phyloP scores from a whole-genome alignment of 2,797 vertebrate genomes.

The Pipistrellus pipistrellus region DNA sequence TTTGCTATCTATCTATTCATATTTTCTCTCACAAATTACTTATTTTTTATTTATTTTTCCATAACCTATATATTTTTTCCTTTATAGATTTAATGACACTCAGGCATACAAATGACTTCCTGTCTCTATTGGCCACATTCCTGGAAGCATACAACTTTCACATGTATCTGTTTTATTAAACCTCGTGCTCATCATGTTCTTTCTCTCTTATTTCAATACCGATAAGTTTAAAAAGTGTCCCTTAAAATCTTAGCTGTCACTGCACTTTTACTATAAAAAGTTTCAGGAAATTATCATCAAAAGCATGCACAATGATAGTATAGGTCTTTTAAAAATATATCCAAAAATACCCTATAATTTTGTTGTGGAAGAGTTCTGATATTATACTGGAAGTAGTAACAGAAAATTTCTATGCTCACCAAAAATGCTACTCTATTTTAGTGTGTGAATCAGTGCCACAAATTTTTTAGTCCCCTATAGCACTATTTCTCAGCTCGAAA shows the following conservation, averaged over 20 bases:
- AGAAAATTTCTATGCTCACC: not conserved
- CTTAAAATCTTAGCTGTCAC: not conserved
- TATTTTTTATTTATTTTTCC: conserved; percentile 19
- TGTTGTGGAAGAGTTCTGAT: not conserved
- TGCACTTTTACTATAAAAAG: not conserved
- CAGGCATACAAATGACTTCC: not conserved
- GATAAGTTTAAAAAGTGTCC: not conserved
- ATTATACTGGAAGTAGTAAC: not conserved
- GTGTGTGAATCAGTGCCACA: not conserved
- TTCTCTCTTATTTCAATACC: conserved; percentile 14
- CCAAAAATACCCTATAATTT: not conserved
- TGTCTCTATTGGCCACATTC: not conserved
- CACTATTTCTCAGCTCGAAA: not conserved
- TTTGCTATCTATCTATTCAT: conserved; percentile 8
- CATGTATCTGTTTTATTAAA: not conserved
- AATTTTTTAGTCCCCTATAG: not conserved
- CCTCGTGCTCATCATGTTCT: not conserved
- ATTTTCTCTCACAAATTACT: not conserved
- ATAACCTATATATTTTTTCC: not conserved
- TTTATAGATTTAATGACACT: not conserved
- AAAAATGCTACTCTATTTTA: conserved; percentile 6
- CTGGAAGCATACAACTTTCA: not conserved
- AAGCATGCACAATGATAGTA: not conserved
- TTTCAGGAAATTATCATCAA: not conserved
- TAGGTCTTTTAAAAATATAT: not conserved